Evolutionary conservation across 2,888 invertebrate species (phyloP).

Genomic region (Scotopteryx bipunctaria): DNA sequence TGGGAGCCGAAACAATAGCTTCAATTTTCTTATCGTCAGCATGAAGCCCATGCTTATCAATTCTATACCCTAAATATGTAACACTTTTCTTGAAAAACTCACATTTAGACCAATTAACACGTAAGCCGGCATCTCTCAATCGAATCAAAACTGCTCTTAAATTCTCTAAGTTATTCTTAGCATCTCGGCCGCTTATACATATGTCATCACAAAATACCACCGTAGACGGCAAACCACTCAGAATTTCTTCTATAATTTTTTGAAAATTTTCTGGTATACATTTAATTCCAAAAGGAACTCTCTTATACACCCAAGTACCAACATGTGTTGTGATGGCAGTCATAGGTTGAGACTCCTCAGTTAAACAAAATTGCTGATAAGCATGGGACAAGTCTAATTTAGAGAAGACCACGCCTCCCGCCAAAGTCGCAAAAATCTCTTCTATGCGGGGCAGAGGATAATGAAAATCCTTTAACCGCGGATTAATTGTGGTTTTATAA

Average conservation of each 20-base stretch:
- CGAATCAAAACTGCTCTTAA: conserved; percentile 33
- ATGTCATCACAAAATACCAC: conserved; percentile 2
- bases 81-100: conserved; percentile 17
- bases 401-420: conserved; percentile 17
- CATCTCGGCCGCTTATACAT: conserved; percentile 8
- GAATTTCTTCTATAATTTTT: conserved; percentile 14
- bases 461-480: conserved; percentile 9
- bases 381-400: conserved; percentile 26
- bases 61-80: conserved; percentile 33
- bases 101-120: conserved; percentile 21
- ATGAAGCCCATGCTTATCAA: conserved; percentile 35
- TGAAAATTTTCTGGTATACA: conserved; percentile 25
- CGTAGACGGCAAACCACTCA: neutral
- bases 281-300: conserved; percentile 14
- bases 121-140: conserved; percentile 22
- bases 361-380: conserved; percentile 14
- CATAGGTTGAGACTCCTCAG: conserved; percentile 13
- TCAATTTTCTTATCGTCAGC: conserved; percentile 30
- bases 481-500: conserved; percentile 40
- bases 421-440: conserved; percentile 15
- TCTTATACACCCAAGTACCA: neutral
- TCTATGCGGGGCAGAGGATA: conserved; percentile 34
- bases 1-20: conserved; percentile 18
- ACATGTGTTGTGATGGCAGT: conserved; percentile 21
- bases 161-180: conserved; percentile 22